phyloP scores from a whole-genome alignment of 30 jellyfish, hydroid and myxozoan species.

The Hydra vulgaris region DNA sequence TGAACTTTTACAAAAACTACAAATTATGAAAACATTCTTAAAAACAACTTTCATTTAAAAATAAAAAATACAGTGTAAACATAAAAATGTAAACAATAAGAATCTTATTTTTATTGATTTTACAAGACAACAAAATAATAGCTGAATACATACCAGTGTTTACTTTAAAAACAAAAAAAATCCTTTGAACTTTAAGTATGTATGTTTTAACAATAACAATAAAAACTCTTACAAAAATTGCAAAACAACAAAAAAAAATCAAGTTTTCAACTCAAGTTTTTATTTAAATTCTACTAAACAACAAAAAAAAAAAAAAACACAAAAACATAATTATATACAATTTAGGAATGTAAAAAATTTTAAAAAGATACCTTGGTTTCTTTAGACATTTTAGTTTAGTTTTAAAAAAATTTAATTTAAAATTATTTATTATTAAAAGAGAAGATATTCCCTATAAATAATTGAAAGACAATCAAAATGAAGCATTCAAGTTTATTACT shows the following conservation, averaged over 20 bases:
- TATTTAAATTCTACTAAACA: too few relatives aligned
- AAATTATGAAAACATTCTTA: too few relatives aligned
- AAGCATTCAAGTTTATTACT: too few relatives aligned
- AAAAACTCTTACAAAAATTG: too few relatives aligned
- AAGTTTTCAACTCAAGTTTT: too few relatives aligned
- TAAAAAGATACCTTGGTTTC: background rate
- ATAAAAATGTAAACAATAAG: background rate
- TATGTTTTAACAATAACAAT: too few relatives aligned
- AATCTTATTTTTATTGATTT: background rate
- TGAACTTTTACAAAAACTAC: too few relatives aligned
- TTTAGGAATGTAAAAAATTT: background rate
- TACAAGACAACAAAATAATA: background rate
- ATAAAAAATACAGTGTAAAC: background rate
- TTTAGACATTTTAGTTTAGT: background rate
- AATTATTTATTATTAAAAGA: background rate
- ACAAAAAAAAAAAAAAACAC: background rate
- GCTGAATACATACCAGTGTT: background rate
- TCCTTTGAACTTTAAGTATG: too few relatives aligned
- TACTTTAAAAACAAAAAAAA: background rate
- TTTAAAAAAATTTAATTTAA: too few relatives aligned
- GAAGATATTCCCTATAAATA: background rate
- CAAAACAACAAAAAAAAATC: too few relatives aligned
- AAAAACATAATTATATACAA: too few relatives aligned
- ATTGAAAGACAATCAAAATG: too few relatives aligned
- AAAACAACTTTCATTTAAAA: background rate